A percentile compares a stretch with the other conserved stretches of the same genome.
phyloP scores from a whole-genome alignment of 2,888 invertebrate species.

The Amphimallon solstitiale region DNA sequence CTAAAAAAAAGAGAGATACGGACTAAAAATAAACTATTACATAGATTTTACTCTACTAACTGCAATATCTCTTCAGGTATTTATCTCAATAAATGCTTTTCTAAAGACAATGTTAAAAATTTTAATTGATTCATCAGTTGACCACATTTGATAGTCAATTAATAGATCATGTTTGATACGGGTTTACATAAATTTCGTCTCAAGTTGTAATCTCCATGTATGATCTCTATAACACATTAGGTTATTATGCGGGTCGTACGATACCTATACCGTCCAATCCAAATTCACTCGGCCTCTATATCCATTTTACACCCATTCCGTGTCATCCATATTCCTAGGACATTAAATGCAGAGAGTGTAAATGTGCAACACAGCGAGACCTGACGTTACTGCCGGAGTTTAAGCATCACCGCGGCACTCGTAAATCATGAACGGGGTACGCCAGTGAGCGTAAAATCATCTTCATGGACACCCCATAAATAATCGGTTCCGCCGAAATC shows the following conservation, averaged over 20 bases:
- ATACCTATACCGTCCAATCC: slow-evolving; percentile 16
- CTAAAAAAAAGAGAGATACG: too few species aligned
- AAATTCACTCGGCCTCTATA: slow-evolving; percentile 14
- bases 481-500: slow-evolving; percentile 41
- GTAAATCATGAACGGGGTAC: slow-evolving; percentile 38
- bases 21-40: too few species aligned
- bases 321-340: slow-evolving; percentile 29
- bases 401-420: slow-evolving; percentile 21
- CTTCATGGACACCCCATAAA: slow-evolving; percentile 45
- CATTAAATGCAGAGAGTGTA: slow-evolving; percentile 34
- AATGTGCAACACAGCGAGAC: slow-evolving; percentile 39
- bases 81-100: too few species aligned
- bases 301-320: slow-evolving; percentile 25
- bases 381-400: slow-evolving; percentile 33
- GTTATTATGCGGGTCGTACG: slow-evolving; percentile 33
- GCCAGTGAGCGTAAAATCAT: slow-evolving; percentile 43
- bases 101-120: too few species aligned
- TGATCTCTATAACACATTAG: slow-evolving; percentile 33
- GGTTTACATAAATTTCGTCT: slow-evolving; percentile 21
- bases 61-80: too few species aligned
- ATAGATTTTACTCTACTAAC: too few species aligned
- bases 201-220: slow-evolving; percentile 31
- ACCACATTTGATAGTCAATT: slow-evolving; percentile 7
- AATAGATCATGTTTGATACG: slow-evolving; percentile 32
- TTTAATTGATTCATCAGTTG: too few species aligned